Conservation (phyloP, 2,797 vertebrate species). For the Xenopus petersii region DNA sequence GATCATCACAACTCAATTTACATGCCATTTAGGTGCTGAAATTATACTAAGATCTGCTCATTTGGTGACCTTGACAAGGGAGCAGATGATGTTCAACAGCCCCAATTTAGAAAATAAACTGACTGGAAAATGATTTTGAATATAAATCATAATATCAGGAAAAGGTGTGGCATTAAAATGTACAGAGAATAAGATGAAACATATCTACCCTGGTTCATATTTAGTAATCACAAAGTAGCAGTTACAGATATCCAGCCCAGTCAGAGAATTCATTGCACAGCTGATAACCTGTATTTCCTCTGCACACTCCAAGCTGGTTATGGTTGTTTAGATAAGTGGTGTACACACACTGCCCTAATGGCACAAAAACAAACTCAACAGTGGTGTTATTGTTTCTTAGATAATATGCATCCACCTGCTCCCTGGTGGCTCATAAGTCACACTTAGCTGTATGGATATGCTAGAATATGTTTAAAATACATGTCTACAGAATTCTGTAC, state of each 20-base stretch:
- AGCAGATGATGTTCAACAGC: too few species aligned
- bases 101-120: too few species aligned
- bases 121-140: too few species aligned
- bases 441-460: background rate
- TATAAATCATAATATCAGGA: background rate
- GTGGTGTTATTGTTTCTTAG: background rate
- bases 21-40: too few species aligned
- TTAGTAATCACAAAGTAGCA: background rate
- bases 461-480: too few species aligned
- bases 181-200: background rate
- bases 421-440: constrained; percentile 8
- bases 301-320: background rate
- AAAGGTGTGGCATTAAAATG: background rate
- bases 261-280: background rate
- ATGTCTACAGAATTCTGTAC: too few species aligned
- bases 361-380: constrained; percentile 2
- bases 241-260: background rate
- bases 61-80: too few species aligned
- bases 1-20: too few species aligned
- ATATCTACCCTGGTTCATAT: background rate
- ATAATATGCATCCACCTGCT: background rate
- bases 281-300: constrained; percentile 5
- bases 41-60: too few species aligned
- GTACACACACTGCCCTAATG: background rate
- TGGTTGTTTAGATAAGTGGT: background rate